Conservation (phyloP, 2,113 vertebrate species). For the Natator depressus region DNA sequence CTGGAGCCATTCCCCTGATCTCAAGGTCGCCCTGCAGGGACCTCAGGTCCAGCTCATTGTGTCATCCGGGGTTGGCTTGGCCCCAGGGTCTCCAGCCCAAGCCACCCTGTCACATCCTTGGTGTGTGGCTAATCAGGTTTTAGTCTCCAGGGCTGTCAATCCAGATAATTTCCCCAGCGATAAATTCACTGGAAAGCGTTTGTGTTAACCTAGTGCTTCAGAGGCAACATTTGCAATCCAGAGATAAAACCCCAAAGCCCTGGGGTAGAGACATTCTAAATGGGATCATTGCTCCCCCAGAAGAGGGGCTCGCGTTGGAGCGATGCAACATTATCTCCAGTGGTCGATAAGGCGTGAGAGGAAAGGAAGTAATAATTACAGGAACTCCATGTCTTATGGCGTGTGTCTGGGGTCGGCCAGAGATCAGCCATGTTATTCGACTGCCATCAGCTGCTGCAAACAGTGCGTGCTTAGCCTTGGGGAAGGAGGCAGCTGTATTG, state of each 20-base stretch:
- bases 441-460: conserved; percentile 21
- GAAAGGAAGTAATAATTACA: conserved; percentile 47
- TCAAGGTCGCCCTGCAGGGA: background rate
- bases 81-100: too few relatives aligned
- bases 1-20: background rate
- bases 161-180: background rate
- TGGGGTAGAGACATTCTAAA: background rate
- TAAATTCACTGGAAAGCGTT: background rate
- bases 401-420: conserved; percentile 49
- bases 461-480: background rate
- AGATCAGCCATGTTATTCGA: conserved; percentile 26
- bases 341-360: conserved; percentile 1
- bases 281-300: background rate
- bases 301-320: background rate
- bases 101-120: background rate
- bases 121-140: background rate
- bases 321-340: conserved; percentile 1
- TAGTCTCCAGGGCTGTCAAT: background rate
- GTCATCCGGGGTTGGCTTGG: background rate
- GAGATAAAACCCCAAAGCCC: background rate
- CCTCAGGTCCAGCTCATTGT: background rate
- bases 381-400: conserved; percentile 52
- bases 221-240: background rate
- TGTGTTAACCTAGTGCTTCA: background rate
- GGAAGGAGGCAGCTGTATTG: background rate